These are phyloP conservation scores for Valencia hispanica DNA, from an alignment of 2,797 vertebrate genomes.

Conservation along the genomic window DNA sequence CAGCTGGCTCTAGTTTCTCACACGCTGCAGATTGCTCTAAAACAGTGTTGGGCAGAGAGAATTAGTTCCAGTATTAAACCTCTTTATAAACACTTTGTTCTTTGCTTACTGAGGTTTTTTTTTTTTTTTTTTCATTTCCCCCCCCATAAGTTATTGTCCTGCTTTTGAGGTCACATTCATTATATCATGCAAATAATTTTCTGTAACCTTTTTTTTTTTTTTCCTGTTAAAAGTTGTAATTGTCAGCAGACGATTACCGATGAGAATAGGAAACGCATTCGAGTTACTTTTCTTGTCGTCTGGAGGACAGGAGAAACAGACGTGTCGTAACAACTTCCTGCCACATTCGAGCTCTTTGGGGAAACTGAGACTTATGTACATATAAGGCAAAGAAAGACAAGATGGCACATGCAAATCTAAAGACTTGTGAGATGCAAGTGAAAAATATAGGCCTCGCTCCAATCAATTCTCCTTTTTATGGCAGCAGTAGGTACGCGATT, in stretches of 20 bases:
- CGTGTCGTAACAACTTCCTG: constrained; percentile 79
- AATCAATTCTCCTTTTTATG: constrained; percentile 27
- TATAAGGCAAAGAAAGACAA: constrained; percentile 80
- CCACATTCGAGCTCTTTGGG: constrained; percentile 41
- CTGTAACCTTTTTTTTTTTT: background rate
- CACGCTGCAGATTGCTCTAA: constrained; percentile 35
- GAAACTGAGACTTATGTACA: constrained; percentile 68
- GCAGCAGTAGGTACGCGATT: constrained; percentile 5
- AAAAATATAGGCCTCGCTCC: constrained; percentile 15
- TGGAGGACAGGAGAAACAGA: constrained; percentile 63
- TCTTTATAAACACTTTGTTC: constrained; percentile 17
- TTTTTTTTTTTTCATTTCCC: background rate
- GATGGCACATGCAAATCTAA: constrained; percentile 64
- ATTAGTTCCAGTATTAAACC: constrained; percentile 21
- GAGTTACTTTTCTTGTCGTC: constrained; percentile 12
- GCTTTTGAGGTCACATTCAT: constrained; percentile 1
- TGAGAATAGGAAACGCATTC: constrained; percentile 8
- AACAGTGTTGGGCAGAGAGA: constrained; percentile 14
- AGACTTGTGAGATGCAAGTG: constrained; percentile 39
- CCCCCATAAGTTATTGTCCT: background rate
- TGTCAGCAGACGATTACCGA: background rate
- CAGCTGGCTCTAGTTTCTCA: constrained; percentile 46
- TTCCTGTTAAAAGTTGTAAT: background rate
- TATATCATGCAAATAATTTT: background rate
- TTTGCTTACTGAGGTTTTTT: background rate